Conservation (phyloP, 2,888 invertebrate species). For the Athalia rosae region DNA sequence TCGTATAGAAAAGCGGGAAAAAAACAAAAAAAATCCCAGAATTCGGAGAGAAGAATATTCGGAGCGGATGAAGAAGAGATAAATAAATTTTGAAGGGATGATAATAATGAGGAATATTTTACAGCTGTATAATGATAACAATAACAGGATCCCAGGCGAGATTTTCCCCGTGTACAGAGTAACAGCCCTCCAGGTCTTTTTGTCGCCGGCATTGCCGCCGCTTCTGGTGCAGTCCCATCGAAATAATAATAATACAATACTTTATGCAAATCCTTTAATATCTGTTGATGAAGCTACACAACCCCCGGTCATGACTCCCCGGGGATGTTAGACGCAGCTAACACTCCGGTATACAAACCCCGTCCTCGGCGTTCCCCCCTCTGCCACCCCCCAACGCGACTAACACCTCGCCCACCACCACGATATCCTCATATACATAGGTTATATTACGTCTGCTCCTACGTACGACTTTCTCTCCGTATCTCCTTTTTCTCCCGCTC, state of each 20-base stretch:
- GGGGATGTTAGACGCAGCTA: conserved; percentile 63
- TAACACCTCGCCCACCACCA: background rate
- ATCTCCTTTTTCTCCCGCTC: no score
- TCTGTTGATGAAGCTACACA: conserved; percentile 70
- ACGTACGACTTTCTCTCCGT: conserved; percentile 11
- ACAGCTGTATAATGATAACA: conserved; percentile 16
- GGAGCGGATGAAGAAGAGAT: background rate
- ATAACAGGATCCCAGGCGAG: background rate
- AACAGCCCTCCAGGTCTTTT: conserved; percentile 11
- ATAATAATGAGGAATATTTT: conserved; percentile 1
- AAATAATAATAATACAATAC: conserved; percentile 66
- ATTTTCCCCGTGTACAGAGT: conserved; percentile 28
- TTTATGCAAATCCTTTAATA: conserved; percentile 73
- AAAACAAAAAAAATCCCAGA: no score
- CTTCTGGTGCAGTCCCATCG: conserved; percentile 4
- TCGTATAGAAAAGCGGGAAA: no score
- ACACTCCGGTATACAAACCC: conserved; percentile 39
- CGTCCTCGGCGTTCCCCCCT: background rate
- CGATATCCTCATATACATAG: conserved; percentile 30
- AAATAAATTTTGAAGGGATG: background rate
- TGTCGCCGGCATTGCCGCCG: background rate
- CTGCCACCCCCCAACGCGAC: background rate
- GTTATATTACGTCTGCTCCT: conserved; percentile 5
- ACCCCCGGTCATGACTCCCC: conserved; percentile 67
- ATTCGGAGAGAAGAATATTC: no score